Base-by-base conservation (phyloP, 1,140 invertebrate species). In the Bombus affinis region DNA sequence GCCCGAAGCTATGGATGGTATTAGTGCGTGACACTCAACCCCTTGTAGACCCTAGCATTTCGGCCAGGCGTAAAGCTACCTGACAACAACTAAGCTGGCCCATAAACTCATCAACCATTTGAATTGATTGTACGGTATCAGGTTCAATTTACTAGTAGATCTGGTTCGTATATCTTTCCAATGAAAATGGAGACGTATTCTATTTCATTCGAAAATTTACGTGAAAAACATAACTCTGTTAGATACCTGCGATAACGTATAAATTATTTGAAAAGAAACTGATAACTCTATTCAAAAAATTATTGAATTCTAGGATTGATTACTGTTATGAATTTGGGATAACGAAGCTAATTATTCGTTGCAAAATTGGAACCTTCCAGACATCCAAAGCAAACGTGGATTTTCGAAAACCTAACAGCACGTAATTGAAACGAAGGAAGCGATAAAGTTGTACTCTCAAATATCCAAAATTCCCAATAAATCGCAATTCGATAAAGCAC, bases 71-170 rank as follows among this genome's bases (percentile, higher is more conserved):
- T 72, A 59, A 71, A 37, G 73, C 62, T 72, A 73, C 35, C 76
- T 66, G 85, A 73, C 71, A 59, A 85, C 85, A 81, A 81, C 66
- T 85, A 90, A 90, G 83, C 87, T 76, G 78, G 70, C 85, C 87
- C 90, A 89, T 91, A 89, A 86, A 91, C 89, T 89, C 85, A 86
- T 92, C 89, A 89, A 79, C 66, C 83, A 84, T 86, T 90, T 88
- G 89, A 90, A 90, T 90, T 78, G 89, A 90, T 86, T 88, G 73
- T 65, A 86, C 77, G 72, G 80, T 88, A 90, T 88, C 88, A 83
- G 86, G 65, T 84, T 88, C 81, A 88, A 90, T 90, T 90, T 90
- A 83, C 77, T 75, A 65, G 12, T 53, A 68, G 85, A 53, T 82
- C 83, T 74, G 32, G 25, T 35, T 35, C 71, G 32, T 44, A 22